Evolutionary conservation across 2,113 vertebrate species (phyloP).

Genomic region (Rattus rattus): DNA sequence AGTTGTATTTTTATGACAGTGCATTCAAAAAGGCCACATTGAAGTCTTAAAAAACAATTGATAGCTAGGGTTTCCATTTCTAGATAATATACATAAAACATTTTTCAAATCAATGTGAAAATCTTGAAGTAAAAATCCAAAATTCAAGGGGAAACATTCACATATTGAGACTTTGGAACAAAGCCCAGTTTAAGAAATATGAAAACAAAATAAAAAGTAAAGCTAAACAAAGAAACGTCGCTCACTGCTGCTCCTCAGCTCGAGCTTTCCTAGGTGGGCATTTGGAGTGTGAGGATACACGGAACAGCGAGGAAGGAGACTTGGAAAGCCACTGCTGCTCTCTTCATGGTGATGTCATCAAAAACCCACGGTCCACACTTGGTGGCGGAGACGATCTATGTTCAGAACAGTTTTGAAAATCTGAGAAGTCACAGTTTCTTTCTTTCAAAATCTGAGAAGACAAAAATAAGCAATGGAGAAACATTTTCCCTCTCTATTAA

Average conservation of each 20-base stretch:
- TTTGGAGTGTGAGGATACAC: slow-evolving; percentile 47
- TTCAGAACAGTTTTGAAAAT: slow-evolving; percentile 66
- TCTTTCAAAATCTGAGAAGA: slow-evolving; percentile 72
- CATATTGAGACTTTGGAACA: slow-evolving; percentile 55
- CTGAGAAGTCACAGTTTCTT: slow-evolving; percentile 60
- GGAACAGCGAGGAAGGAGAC: slow-evolving; percentile 59
- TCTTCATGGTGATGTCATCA: slow-evolving; percentile 81
- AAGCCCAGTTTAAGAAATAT: slow-evolving; percentile 55
- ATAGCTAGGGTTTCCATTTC: background rate
- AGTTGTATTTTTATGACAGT: background rate
- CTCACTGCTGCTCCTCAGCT: background rate
- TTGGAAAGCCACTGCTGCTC: slow-evolving; percentile 57
- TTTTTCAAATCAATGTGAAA: background rate
- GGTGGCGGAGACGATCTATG: slow-evolving; percentile 81
- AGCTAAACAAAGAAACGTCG: slow-evolving; percentile 37
- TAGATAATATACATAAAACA: background rate
- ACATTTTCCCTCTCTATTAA: slow-evolving; percentile 82
- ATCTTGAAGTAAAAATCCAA: slow-evolving; percentile 30
- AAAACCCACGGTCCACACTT: slow-evolving; percentile 68
- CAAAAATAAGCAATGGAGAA: slow-evolving; percentile 76
- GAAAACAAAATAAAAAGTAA: background rate
- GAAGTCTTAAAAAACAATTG: background rate
- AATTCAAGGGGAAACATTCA: slow-evolving; percentile 18
- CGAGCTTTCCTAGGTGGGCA: slow-evolving; percentile 39
- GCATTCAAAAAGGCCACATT: background rate